These are phyloP conservation scores for Campylomormyrus numenius DNA, from an alignment of 2,113 vertebrate genomes.

Conservation along the genomic window DNA sequence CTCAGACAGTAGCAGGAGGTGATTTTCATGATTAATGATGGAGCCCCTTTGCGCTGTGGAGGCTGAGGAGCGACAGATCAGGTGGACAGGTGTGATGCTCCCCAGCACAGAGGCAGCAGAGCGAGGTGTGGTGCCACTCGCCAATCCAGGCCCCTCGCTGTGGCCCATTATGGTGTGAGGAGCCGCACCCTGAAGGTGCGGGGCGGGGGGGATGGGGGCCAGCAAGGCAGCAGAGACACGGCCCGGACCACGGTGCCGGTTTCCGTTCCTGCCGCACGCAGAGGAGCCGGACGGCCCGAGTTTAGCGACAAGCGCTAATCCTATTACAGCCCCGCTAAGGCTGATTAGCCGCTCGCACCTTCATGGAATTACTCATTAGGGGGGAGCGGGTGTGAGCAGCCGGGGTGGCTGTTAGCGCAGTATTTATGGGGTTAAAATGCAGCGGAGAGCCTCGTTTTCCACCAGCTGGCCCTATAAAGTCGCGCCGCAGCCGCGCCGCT, in stretches of 20 bases:
- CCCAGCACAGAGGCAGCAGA: not conserved
- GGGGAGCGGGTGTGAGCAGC: not conserved
- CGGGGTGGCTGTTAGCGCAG: not conserved
- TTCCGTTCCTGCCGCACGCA: too few relatives aligned
- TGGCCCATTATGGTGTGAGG: not conserved
- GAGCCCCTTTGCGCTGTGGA: not conserved
- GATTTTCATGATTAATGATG: not conserved
- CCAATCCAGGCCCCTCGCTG: not conserved
- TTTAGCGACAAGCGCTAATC: not conserved
- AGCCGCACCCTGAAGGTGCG: not conserved
- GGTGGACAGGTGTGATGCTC: not conserved
- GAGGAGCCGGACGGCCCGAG: not conserved
- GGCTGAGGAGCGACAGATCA: not conserved
- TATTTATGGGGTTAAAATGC: not conserved
- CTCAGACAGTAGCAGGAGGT: not conserved
- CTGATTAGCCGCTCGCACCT: slow-evolving; percentile 1
- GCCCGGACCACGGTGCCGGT: not conserved
- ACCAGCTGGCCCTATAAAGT: not conserved
- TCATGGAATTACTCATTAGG: slow-evolving; percentile 8
- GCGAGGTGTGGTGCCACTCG: not conserved
- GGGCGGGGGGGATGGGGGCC: not conserved
- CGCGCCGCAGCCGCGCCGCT: not conserved
- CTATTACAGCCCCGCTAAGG: not conserved
- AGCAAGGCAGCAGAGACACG: not conserved
- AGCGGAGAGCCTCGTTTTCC: not conserved